Evolutionary conservation across 2,888 invertebrate species (phyloP), one percentile per base, ranked within the genome.

Genomic region (Urechis unicinctus): DNA sequence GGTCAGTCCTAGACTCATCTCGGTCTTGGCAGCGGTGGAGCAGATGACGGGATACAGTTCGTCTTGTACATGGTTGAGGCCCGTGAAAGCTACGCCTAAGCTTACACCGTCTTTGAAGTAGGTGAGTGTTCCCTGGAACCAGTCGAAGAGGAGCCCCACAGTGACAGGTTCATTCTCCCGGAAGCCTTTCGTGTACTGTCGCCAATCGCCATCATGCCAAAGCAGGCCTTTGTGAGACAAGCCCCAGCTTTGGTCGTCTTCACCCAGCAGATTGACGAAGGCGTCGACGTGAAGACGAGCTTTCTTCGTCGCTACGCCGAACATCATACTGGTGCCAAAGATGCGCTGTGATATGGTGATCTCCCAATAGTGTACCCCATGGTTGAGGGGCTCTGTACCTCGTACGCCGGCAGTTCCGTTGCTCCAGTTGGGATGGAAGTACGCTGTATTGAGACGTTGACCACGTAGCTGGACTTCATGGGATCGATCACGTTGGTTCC

Each of bases 321-420:
- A 86, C 87, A 88, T 87, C 80, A 88, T 86, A 67, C 86, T 83
- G 0, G 87, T 87, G 25, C 87, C 87, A 68, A 86, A 87, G 44
- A 87, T 82, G 46, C 87, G 77, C 66, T 84, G 83, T 0, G 85
- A 83, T 0, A 81, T 70, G 26, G 68, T 80, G 55, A 87, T 75
- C 71, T 87, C 86, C 86, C 86, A 86, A 71, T 85, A 86, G 72
- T 83, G 76, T 36, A 66, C 63, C 9, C 79, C 75, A 31, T 77
- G 84, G 72, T 86, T 86, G n/a, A 88, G 78, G 5, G 84, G 77
- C 25, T 83, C 78, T 22, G 83, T 85, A 4, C 86, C 87, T 49
- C 86, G 81, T 0, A 86, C 85, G 0, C 84, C 87, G 0, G 87
- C 87, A 0, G 87, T 86, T 6, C 87, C 86, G 67, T 85, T 85